A percentile compares a stretch with the other conserved stretches of the same genome.
Evolutionary conservation across 2,888 invertebrate genomes (phyloP).

Genomic region (Leptinotarsa tumamoca): DNA sequence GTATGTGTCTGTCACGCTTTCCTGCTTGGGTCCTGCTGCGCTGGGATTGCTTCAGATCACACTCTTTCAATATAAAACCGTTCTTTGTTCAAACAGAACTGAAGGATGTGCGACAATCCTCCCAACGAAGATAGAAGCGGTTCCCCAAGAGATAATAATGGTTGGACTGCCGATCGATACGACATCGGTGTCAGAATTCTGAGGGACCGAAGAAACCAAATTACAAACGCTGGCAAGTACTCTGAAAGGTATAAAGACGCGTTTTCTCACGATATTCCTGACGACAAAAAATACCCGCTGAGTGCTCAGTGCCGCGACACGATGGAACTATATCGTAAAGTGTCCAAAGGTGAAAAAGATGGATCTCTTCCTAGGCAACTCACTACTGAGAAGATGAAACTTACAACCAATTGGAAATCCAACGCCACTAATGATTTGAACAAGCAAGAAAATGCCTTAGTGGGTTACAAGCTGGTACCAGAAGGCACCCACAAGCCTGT

Average conservation of each 20-base stretch:
- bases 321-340: slow-evolving; percentile 49
- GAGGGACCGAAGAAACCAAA: slow-evolving; percentile 60
- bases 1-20: slow-evolving; percentile 29
- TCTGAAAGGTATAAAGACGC: slow-evolving; percentile 63
- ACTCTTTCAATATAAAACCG: slow-evolving; percentile 31
- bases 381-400: slow-evolving; percentile 51
- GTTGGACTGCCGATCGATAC: slow-evolving; percentile 47
- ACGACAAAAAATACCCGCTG: slow-evolving; percentile 52
- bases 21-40: slow-evolving; percentile 32
- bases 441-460: slow-evolving; percentile 67
- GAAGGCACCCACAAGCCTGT: slow-evolving; percentile 65
- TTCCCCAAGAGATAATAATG: slow-evolving; percentile 18
- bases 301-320: slow-evolving; percentile 55
- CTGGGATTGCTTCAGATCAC: neutral
- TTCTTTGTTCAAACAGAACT: slow-evolving; percentile 53
- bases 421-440: slow-evolving; percentile 64
- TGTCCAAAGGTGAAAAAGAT: slow-evolving; percentile 52
- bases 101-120: slow-evolving; percentile 52
- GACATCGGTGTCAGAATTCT: slow-evolving; percentile 58
- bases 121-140: slow-evolving; percentile 7
- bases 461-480: slow-evolving; percentile 69
- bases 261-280: slow-evolving; percentile 55
- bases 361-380: slow-evolving; percentile 58
- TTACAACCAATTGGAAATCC: slow-evolving; percentile 52
- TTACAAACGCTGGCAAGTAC: slow-evolving; percentile 62